Percentiles rank a stretch among this genome's conserved stretches.
Evolutionary conservation across 2,113 vertebrate genomes (phyloP).

Genomic region (Ptilorrhoa leucosticta): DNA sequence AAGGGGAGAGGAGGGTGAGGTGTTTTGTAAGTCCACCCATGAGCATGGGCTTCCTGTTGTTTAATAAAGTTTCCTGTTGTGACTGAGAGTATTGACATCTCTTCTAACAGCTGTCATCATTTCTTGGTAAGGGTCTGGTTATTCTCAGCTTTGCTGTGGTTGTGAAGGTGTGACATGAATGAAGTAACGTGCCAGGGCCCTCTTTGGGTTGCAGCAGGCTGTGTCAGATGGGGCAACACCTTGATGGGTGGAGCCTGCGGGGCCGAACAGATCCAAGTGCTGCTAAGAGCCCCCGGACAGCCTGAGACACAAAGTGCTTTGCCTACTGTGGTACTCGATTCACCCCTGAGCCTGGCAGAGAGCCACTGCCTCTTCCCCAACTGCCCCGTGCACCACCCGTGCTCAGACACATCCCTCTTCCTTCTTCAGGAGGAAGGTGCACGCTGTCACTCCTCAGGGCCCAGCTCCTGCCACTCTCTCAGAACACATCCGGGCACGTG

Average conservation of each 20-base stretch:
- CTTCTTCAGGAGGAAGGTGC: not conserved
- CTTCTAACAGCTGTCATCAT: not conserved
- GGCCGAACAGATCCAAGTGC: not conserved
- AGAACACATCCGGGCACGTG: not conserved
- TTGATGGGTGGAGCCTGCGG: not conserved
- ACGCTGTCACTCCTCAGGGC: not conserved
- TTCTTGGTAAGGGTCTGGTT: not conserved
- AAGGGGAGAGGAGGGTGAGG: not conserved
- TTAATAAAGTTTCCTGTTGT: constrained; percentile 54
- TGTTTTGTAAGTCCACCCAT: constrained; percentile 24
- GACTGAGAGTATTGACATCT: not conserved
- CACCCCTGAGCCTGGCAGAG: not conserved
- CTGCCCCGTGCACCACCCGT: not conserved
- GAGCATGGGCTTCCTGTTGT: constrained; percentile 57
- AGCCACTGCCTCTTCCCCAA: not conserved
- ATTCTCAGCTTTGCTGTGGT: not conserved
- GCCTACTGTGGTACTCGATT: not conserved
- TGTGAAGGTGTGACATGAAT: not conserved
- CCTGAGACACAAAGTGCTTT: not conserved
- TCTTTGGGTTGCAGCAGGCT: not conserved
- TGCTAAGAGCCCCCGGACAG: not conserved
- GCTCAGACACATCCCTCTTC: not conserved
- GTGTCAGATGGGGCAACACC: not conserved
- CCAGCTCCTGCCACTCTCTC: not conserved
- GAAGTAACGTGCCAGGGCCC: not conserved